Conservation (phyloP, 1,140 invertebrate species). For the Andrena cerasifolii region DNA sequence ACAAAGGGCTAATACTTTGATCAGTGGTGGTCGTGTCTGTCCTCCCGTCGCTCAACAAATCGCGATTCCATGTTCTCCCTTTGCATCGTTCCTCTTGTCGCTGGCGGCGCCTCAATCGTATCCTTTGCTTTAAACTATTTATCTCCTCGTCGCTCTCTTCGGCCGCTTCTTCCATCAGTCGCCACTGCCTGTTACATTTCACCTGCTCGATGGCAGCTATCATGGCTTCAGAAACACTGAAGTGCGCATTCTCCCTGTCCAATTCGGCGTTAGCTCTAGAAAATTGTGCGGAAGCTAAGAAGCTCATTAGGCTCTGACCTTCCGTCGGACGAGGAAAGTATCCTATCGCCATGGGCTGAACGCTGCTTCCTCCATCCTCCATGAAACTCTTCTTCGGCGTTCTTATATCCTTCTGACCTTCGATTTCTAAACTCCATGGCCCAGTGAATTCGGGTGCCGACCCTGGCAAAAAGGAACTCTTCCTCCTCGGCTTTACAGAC, state of each 20-base stretch:
- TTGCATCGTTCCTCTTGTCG: slow-evolving; percentile 82
- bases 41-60: slow-evolving; percentile 82
- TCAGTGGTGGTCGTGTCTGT: slow-evolving; percentile 84
- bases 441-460: slow-evolving; percentile 74
- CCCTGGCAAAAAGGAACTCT: slow-evolving; percentile 60
- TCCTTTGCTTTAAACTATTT: slow-evolving; percentile 85
- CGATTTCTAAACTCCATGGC: slow-evolving; percentile 71
- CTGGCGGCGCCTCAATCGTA: slow-evolving; percentile 84
- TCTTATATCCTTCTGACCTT: slow-evolving; percentile 83
- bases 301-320: slow-evolving; percentile 89
- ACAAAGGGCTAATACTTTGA: slow-evolving; percentile 82
- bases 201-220: slow-evolving; percentile 92
- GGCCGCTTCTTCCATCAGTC: slow-evolving; percentile 80
- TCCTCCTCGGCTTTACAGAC: slow-evolving; percentile 48
- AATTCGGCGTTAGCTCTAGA: slow-evolving; percentile 89
- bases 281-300: slow-evolving; percentile 89
- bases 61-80: slow-evolving; percentile 65
- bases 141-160: slow-evolving; percentile 89
- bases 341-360: slow-evolving; percentile 84
- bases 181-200: slow-evolving; percentile 80
- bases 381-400: slow-evolving; percentile 85
- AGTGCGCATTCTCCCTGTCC: slow-evolving; percentile 94
- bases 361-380: slow-evolving; percentile 84
- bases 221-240: slow-evolving; percentile 92
- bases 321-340: slow-evolving; percentile 86